Conservation (phyloP, 2,797 vertebrate species). For the Alca torda region DNA sequence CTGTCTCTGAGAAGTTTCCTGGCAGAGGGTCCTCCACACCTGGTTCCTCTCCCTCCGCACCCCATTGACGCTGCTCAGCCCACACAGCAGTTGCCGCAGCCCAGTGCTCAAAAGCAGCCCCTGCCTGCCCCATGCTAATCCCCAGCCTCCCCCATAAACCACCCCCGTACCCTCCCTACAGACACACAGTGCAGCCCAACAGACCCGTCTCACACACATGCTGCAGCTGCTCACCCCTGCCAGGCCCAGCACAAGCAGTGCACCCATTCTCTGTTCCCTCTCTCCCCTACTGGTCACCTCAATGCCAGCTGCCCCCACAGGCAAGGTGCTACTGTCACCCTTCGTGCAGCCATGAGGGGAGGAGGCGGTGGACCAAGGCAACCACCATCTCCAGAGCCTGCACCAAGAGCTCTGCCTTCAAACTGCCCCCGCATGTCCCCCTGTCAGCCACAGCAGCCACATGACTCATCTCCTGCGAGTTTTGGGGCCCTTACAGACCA, state of each 20-base stretch:
- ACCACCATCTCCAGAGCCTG: not conserved
- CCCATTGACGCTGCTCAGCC: not conserved
- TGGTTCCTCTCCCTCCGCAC: not conserved
- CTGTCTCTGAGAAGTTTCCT: not conserved
- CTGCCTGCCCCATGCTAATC: rapidly evolving
- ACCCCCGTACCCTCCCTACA: rapidly evolving
- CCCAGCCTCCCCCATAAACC: no score
- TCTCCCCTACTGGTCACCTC: not conserved
- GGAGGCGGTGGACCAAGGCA: not conserved
- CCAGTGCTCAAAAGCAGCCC: rapidly evolving
- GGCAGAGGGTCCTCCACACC: not conserved
- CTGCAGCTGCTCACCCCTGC: not conserved
- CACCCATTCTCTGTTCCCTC: not conserved
- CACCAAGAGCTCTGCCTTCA: not conserved
- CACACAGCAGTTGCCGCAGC: rapidly evolving
- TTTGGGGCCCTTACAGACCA: not conserved
- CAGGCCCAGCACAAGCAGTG: not conserved
- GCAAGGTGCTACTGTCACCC: not conserved
- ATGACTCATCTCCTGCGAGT: rapidly evolving
- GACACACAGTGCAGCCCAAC: rapidly evolving
- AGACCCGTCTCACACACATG: rapidly evolving
- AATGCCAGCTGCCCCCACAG: rapidly evolving
- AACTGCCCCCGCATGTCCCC: rapidly evolving
- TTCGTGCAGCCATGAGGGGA: not conserved
- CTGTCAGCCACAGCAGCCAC: not conserved